Percentiles rank a stretch among this genome's conserved stretches.
These are phyloP conservation scores for Alloplasta piceator DNA, from an alignment of 2,888 invertebrate genomes.

Conservation along the genomic window DNA sequence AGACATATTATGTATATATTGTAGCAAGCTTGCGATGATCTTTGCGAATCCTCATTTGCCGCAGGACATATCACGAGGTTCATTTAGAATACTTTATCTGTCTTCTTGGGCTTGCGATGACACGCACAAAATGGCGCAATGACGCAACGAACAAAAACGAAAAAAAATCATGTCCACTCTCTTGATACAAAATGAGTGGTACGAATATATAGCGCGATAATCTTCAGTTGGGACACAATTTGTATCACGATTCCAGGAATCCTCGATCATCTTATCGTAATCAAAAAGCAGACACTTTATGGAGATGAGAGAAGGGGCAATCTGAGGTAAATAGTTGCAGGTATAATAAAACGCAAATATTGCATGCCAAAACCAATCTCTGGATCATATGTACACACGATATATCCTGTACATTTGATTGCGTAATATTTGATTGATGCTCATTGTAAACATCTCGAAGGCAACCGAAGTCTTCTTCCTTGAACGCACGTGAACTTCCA, in stretches of 20 bases:
- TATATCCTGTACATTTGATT: conserved; percentile 29
- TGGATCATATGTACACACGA: conserved; percentile 1
- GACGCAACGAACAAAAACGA: neutral
- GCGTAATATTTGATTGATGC: conserved; percentile 62
- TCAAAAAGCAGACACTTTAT: conserved; percentile 21
- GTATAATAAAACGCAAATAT: conserved; percentile 50
- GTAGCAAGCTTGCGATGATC: no score
- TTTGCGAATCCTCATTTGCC: no score
- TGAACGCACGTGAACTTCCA: conserved; percentile 40
- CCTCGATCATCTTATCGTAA: conserved; percentile 37
- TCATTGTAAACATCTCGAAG: conserved; percentile 44
- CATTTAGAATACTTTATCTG: no score
- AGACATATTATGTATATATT: no score
- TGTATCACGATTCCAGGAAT: conserved; percentile 51
- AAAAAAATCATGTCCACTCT: neutral
- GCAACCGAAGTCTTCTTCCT: conserved; percentile 45
- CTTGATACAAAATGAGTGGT: neutral
- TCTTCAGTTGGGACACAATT: conserved; percentile 20
- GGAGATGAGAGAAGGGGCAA: neutral
- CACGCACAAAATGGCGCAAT: neutral
- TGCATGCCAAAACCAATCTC: conserved; percentile 13
- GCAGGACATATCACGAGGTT: no score
- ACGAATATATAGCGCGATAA: neutral
- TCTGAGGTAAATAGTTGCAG: conserved; percentile 1
- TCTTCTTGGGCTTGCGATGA: neutral